A percentile compares a stretch with the other conserved stretches of the same genome.
Evolutionary conservation across 1,140 invertebrate species (phyloP).

Genomic region (Meloidogyne chitwoodi): DNA sequence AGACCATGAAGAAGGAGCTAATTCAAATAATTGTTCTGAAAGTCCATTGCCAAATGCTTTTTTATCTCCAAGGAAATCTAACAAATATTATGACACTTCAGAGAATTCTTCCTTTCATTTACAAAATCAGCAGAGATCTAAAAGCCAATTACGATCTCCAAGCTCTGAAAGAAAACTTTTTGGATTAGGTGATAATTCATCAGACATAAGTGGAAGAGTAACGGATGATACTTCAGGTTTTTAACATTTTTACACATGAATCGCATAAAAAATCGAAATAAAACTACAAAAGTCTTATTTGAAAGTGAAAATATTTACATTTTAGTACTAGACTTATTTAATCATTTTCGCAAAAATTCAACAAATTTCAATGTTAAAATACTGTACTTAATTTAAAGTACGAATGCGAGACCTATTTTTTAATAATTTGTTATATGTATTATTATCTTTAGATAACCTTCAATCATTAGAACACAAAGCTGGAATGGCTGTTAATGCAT

Average conservation of each 20-base stretch:
- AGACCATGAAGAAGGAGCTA: constrained; percentile 29
- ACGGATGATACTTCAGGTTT: neutral
- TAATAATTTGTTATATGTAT: constrained; percentile 14
- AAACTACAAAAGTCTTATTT: too few species aligned
- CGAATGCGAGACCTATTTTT: too few species aligned
- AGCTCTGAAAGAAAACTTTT: neutral
- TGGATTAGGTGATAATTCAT: neutral
- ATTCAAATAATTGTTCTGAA: neutral
- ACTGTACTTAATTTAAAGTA: too few species aligned
- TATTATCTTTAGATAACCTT: neutral
- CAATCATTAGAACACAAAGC: constrained; percentile 61
- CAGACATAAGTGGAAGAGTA: neutral
- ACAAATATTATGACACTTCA: neutral
- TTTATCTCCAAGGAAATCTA: neutral
- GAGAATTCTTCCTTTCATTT: neutral
- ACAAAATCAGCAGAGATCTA: constrained; percentile 10
- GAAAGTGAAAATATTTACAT: too few species aligned
- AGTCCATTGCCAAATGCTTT: neutral
- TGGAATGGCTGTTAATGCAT: constrained; percentile 84
- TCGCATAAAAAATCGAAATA: too few species aligned
- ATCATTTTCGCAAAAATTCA: too few species aligned
- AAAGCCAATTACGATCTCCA: neutral
- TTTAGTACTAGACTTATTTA: too few species aligned
- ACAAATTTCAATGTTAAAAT: too few species aligned
- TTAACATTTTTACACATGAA: neutral